Evolutionary conservation across 2,113 vertebrate species (phyloP).

Genomic region (Thermophis baileyi): DNA sequence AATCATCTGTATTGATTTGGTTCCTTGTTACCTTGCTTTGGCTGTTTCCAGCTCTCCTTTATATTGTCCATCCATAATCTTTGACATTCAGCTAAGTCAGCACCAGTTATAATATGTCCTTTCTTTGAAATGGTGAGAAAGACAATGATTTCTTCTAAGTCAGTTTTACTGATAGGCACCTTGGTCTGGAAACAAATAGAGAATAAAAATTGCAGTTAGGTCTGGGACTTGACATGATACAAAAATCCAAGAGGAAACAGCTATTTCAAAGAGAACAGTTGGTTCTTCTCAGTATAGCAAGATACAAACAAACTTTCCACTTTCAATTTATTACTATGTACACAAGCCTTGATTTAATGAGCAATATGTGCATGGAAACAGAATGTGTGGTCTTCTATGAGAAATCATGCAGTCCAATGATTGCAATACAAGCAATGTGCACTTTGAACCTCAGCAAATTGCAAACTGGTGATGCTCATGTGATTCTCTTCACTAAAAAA

Average conservation of each 20-base stretch:
- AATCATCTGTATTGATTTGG: neutral
- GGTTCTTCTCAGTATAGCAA: too few relatives aligned
- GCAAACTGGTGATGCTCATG: neutral
- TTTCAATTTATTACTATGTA: neutral
- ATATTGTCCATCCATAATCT: neutral
- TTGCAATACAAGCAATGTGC: neutral
- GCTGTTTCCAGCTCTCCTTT: neutral
- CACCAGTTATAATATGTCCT: slow-evolving; percentile 31
- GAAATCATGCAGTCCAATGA: neutral
- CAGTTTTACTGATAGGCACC: slow-evolving; percentile 45
- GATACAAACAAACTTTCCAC: neutral
- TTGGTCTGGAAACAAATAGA: slow-evolving; percentile 32
- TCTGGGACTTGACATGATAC: neutral
- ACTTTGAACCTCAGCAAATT: neutral
- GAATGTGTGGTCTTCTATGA: neutral
- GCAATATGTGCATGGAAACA: neutral
- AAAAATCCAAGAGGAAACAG: neutral
- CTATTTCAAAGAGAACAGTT: neutral
- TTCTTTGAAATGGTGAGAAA: slow-evolving; percentile 51
- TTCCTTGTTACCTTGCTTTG: neutral
- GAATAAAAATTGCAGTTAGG: neutral
- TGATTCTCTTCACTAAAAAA: neutral
- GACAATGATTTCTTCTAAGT: slow-evolving; percentile 58
- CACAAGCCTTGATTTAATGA: neutral
- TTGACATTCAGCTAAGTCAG: slow-evolving; percentile 17